These are phyloP conservation scores for Enteromius viviparus DNA, from an alignment of 2,797 vertebrate genomes.

Conservation along the genomic window DNA sequence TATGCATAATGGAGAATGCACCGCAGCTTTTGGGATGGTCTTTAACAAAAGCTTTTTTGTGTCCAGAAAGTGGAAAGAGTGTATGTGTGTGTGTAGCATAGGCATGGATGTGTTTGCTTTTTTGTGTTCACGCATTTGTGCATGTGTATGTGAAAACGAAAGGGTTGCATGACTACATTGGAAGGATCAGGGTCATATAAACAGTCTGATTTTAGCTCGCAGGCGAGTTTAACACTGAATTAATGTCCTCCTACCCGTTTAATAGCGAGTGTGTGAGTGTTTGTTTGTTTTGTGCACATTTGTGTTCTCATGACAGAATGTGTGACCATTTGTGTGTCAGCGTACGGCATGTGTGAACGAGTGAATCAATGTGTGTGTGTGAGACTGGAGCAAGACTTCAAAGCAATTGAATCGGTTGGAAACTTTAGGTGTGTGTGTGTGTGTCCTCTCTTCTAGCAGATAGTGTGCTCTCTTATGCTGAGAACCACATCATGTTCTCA, in stretches of 20 bases:
- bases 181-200: slow-evolving; percentile 31
- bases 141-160: neutral
- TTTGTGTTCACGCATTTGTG: neutral
- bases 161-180: neutral
- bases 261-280: slow-evolving; percentile 21
- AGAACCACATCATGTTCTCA: slow-evolving; percentile 49
- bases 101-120: neutral
- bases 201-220: slow-evolving; percentile 39
- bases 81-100: neutral
- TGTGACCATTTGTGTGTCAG: slow-evolving; percentile 39
- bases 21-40: neutral
- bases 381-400: slow-evolving; percentile 40
- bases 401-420: slow-evolving; percentile 42
- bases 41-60: neutral
- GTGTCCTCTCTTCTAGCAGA: slow-evolving; percentile 30
- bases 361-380: slow-evolving; percentile 12
- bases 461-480: slow-evolving; percentile 44
- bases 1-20: slow-evolving; percentile 21
- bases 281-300: slow-evolving; percentile 39
- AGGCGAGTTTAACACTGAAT: slow-evolving; percentile 43
- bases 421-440: slow-evolving; percentile 23
- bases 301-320: slow-evolving; percentile 33
- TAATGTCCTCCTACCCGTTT: slow-evolving; percentile 41
- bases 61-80: neutral
- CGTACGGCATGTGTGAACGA: neutral